Evolutionary conservation across 2,797 vertebrate genomes (phyloP).

Genomic region (Sebastes minor): DNA sequence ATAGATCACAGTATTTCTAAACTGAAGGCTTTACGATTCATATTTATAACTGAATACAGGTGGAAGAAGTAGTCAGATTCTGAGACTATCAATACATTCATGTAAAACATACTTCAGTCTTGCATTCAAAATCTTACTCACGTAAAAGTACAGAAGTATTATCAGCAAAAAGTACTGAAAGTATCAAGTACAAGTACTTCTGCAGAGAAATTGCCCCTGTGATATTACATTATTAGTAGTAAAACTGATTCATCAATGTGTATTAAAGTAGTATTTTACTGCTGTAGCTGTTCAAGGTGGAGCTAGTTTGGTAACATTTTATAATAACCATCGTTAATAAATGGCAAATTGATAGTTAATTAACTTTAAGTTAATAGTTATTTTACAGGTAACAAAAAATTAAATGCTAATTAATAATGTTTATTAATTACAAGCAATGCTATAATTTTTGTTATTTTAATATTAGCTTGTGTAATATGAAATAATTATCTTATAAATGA

Average conservation of each 20-base stretch:
- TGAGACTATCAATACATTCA: neutral
- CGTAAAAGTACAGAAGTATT: neutral
- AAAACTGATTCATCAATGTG: neutral
- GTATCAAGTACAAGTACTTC: neutral
- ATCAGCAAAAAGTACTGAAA: neutral
- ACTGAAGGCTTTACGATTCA: neutral
- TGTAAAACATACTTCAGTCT: neutral
- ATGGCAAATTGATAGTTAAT: too few relatives aligned
- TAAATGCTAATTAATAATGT: too few relatives aligned
- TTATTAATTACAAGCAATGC: too few relatives aligned
- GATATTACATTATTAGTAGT: neutral
- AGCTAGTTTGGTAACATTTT: neutral
- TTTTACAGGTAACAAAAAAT: too few relatives aligned
- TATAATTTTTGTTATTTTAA: too few relatives aligned
- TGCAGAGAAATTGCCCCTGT: neutral
- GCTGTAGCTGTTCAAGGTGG: neutral
- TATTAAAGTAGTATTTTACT: neutral
- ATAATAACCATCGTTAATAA: too few relatives aligned
- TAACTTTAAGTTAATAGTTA: too few relatives aligned
- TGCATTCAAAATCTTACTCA: neutral
- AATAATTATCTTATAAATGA: too few relatives aligned
- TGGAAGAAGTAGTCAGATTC: neutral
- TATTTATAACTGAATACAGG: neutral
- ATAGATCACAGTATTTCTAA: neutral
- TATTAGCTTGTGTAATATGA: too few relatives aligned